phyloP scores from a whole-genome alignment of 2,888 invertebrate genomes.

The Agriotes lineatus region DNA sequence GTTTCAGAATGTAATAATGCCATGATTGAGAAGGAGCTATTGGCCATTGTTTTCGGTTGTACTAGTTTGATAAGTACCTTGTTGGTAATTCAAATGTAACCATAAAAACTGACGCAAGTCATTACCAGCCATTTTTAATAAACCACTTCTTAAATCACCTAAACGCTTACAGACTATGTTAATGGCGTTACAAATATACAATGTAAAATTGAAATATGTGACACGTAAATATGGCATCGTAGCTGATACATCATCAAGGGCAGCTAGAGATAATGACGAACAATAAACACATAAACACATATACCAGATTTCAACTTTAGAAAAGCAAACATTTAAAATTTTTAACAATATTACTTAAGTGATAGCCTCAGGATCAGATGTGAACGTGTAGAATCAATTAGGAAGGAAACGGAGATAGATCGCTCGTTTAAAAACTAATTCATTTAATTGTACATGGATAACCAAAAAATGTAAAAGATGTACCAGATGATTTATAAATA shows the following conservation, averaged over 20 bases:
- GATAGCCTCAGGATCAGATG: not conserved
- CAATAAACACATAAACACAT: not conserved
- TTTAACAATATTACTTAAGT: not conserved
- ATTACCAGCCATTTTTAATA: not conserved
- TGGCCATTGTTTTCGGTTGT: not conserved
- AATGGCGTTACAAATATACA: conserved; percentile 30
- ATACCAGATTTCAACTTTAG: not conserved
- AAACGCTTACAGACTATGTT: conserved; percentile 33
- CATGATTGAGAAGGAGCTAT: not conserved
- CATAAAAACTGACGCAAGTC: not conserved
- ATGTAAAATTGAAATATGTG: conserved; percentile 22
- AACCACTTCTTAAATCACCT: not conserved
- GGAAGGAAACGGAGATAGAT: not conserved
- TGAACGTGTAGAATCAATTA: not conserved
- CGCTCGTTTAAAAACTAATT: not conserved
- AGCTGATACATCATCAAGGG: conserved; percentile 29
- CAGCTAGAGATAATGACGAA: not conserved
- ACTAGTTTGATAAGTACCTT: too few species aligned
- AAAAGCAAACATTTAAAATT: not conserved
- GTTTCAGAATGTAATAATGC: not conserved
- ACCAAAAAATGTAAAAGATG: not conserved
- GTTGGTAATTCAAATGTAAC: too few species aligned
- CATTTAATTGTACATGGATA: not conserved
- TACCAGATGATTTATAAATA: not conserved
- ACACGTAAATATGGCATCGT: not conserved